Evolutionary conservation across 2,888 invertebrate genomes (phyloP).

Genomic region (Agapostemon virescens): DNA sequence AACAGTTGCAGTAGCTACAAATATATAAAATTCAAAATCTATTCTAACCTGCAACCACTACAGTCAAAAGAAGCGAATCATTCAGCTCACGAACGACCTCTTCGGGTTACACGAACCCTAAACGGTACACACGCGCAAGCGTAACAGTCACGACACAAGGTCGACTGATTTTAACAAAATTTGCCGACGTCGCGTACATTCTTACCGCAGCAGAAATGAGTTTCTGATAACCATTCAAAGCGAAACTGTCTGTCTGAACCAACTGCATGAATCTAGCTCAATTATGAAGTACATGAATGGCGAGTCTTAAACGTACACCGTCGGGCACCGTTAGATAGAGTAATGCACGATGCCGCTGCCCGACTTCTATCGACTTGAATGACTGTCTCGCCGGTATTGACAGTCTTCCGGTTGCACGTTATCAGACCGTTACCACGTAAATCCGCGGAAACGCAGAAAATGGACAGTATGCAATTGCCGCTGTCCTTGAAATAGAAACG

Average conservation of each 20-base stretch:
- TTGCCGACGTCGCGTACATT: not conserved
- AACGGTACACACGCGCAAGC: not conserved
- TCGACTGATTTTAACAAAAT: not conserved
- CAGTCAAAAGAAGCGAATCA: not conserved
- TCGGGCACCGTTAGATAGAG: constrained; percentile 54
- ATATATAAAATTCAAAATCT: not conserved
- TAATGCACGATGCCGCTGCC: constrained; percentile 49
- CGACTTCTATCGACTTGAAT: constrained; percentile 46
- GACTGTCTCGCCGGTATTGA: constrained; percentile 51
- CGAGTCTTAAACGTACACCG: constrained; percentile 34
- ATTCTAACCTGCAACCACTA: not conserved
- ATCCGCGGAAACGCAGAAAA: constrained; percentile 22
- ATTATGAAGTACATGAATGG: constrained; percentile 31
- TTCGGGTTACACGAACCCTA: not conserved
- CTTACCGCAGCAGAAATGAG: constrained; percentile 8
- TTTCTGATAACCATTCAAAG: constrained; percentile 2
- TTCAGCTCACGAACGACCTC: not conserved
- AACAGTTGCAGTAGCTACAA: not conserved
- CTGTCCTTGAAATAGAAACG: not conserved
- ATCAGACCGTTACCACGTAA: constrained; percentile 33
- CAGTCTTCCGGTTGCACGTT: constrained; percentile 57
- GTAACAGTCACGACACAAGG: not conserved
- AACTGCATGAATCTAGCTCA: constrained; percentile 37
- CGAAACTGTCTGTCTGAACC: constrained; percentile 14
- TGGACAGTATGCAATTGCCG: not conserved